These are phyloP conservation scores for Tinamus guttatus DNA, from an alignment of 2,113 vertebrate species.

Conservation along the genomic window DNA sequence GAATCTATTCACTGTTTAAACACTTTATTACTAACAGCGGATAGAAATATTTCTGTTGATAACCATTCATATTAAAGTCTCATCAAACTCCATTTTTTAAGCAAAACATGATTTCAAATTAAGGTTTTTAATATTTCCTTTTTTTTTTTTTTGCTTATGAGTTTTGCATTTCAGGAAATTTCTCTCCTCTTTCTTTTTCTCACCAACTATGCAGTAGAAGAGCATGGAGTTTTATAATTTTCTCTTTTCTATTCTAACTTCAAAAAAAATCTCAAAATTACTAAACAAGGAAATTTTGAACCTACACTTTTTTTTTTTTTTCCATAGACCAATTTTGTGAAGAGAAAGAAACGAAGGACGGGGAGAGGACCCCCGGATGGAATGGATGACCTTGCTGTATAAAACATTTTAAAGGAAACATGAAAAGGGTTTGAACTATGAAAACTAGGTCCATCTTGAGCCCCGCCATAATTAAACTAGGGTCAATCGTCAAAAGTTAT, in stretches of 20 bases:
- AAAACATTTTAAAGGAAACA: rapidly evolving
- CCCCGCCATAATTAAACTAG: rapidly evolving
- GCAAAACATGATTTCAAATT: not conserved
- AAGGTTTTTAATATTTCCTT: not conserved
- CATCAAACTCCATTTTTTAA: not conserved
- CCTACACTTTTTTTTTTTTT: not conserved
- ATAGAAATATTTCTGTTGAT: not conserved
- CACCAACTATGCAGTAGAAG: not conserved
- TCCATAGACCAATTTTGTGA: not conserved
- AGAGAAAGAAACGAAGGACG: not conserved
- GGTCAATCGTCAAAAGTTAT: not conserved
- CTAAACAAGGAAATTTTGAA: not conserved
- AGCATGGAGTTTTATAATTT: not conserved
- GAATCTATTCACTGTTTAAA: not conserved
- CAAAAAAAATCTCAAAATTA: not conserved
- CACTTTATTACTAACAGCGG: not conserved
- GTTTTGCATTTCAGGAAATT: not conserved
- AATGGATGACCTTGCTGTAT: too few relatives aligned
- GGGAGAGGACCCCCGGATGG: too few relatives aligned
- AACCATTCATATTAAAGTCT: not conserved
- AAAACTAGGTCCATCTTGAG: not conserved
- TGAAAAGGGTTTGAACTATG: not conserved
- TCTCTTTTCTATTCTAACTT: not conserved
- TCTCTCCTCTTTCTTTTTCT: not conserved
- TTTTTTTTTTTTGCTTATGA: not conserved